Percentiles rank a stretch among this genome's conserved stretches.
These are phyloP conservation scores for Tachuris rubrigastra DNA, from an alignment of 2,113 vertebrate genomes.

Conservation along the genomic window DNA sequence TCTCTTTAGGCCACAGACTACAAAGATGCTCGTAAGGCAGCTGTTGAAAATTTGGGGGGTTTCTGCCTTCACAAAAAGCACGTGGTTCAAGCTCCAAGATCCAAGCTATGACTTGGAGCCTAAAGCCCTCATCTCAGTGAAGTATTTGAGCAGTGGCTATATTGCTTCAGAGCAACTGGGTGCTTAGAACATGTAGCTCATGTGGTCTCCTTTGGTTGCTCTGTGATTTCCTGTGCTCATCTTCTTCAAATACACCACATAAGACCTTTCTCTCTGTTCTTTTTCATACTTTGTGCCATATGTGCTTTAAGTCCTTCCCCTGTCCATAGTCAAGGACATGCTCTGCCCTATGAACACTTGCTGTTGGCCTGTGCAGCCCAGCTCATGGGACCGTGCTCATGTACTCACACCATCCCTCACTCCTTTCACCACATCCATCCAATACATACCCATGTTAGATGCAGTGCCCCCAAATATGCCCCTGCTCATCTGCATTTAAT, in stretches of 20 bases:
- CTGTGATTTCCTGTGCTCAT: background rate
- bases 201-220: accelerated
- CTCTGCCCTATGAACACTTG: background rate
- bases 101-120: background rate
- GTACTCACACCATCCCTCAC: accelerated
- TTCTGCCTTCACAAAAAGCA: background rate
- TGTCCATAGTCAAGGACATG: background rate
- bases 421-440: background rate
- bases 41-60: background rate
- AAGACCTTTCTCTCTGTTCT: background rate
- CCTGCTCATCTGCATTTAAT: accelerated
- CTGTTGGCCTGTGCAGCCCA: background rate
- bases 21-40: background rate
- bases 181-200: background rate
- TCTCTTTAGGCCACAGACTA: background rate
- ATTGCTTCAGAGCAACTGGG: background rate
- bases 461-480: background rate
- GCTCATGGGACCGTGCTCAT: accelerated
- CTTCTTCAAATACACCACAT: background rate
- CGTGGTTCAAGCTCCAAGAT: background rate
- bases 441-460: accelerated
- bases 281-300: background rate
- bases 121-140: background rate
- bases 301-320: accelerated
- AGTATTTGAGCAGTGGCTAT: background rate